A percentile compares a stretch with the other conserved stretches of the same genome.
These are phyloP conservation scores for Pteropus rufus DNA, from an alignment of 2,797 vertebrate genomes.

Conservation along the genomic window DNA sequence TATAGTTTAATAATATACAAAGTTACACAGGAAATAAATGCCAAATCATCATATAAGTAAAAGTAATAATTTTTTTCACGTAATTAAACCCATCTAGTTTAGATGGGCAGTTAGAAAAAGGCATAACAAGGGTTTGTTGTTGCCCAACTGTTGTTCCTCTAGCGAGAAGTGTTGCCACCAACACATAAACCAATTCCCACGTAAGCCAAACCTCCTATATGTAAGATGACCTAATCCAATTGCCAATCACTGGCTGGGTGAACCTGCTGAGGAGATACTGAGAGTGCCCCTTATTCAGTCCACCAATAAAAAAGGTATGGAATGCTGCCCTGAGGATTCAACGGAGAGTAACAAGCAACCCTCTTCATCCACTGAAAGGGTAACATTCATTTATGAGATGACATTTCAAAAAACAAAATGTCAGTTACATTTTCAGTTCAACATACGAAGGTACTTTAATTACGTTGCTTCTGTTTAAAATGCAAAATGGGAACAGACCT, in stretches of 20 bases:
- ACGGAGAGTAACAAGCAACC: background rate
- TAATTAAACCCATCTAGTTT: background rate
- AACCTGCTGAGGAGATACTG: background rate
- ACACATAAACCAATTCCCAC: background rate
- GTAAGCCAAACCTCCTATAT: background rate
- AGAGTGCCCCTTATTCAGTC: background rate
- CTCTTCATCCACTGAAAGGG: background rate
- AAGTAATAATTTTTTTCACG: conserved; percentile 26
- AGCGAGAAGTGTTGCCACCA: background rate
- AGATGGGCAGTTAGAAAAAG: background rate
- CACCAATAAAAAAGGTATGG: background rate
- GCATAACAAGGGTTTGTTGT: background rate
- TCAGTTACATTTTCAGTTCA: background rate
- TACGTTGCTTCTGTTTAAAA: background rate
- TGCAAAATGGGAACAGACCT: background rate
- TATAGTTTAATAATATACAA: background rate
- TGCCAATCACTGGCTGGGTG: too few relatives aligned
- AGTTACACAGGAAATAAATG: background rate
- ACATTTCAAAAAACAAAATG: conserved; percentile 14
- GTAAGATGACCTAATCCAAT: background rate
- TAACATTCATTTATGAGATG: background rate
- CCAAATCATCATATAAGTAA: conserved; percentile 2
- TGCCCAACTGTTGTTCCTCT: background rate
- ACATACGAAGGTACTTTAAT: background rate
- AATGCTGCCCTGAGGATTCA: background rate